phyloP scores from a whole-genome alignment of 2,888 invertebrate genomes.

The Homarus gammarus region DNA sequence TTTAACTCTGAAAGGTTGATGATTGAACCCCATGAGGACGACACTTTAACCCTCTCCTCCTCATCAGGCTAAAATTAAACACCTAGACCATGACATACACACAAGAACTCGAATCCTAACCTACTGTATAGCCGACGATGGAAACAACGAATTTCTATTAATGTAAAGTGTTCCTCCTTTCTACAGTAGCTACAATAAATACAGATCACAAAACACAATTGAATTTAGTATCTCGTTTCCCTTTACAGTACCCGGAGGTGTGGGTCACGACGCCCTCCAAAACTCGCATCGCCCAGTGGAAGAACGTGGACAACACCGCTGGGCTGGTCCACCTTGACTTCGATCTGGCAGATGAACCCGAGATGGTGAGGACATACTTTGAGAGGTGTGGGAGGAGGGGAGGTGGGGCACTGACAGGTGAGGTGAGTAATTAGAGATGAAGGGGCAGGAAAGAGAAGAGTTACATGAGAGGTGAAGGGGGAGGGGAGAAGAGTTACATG shows the following conservation, averaged over 20 bases:
- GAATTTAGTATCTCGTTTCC: neutral
- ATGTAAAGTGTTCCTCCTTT: neutral
- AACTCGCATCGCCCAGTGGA: constrained; percentile 84
- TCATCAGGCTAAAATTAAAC: too few species aligned
- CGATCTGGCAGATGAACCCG: constrained; percentile 79
- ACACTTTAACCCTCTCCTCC: too few species aligned
- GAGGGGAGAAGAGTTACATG: neutral
- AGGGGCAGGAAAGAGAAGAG: neutral
- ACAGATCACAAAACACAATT: neutral
- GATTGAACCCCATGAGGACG: too few species aligned
- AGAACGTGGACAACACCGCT: constrained; percentile 82
- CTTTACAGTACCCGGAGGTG: constrained; percentile 42
- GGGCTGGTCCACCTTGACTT: constrained; percentile 83
- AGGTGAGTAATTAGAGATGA: too few species aligned
- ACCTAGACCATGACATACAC: too few species aligned
- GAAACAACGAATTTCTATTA: too few species aligned
- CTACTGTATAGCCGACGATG: too few species aligned
- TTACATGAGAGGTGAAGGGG: neutral
- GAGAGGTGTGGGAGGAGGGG: too few species aligned
- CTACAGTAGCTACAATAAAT: too few species aligned
- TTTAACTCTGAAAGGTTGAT: too few species aligned
- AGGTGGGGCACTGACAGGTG: neutral
- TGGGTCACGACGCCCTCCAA: constrained; percentile 81
- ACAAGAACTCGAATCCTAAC: too few species aligned
- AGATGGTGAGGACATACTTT: constrained; percentile 37